These are phyloP conservation scores for Eciton burchellii DNA, from an alignment of 1,140 invertebrate species.

Conservation along the genomic window DNA sequence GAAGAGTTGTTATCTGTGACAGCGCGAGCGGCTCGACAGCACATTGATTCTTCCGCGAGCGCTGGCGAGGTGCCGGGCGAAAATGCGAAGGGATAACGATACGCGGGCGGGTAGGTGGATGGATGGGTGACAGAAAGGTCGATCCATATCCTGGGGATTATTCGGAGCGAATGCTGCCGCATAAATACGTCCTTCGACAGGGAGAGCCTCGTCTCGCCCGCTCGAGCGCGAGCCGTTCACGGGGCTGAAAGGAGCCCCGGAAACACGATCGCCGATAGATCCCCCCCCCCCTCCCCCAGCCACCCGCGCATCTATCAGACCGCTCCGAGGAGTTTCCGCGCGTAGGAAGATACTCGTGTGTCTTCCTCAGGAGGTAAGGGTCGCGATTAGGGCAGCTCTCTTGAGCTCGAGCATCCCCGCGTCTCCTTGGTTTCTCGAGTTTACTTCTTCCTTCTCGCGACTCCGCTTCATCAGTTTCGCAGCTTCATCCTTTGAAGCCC, in stretches of 20 bases:
- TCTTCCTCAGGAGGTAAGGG: no score
- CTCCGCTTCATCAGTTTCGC: no score
- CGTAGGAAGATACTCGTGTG: no score
- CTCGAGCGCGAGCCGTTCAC: constrained; percentile 22
- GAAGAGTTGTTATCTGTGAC: constrained; percentile 47
- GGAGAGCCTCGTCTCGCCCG: constrained; percentile 26
- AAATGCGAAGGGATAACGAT: constrained; percentile 45
- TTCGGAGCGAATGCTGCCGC: constrained; percentile 35
- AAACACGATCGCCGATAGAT: background rate
- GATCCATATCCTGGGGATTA: constrained; percentile 50
- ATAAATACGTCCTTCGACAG: constrained; percentile 16
- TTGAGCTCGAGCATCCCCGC: no score
- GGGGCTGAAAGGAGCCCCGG: constrained; percentile 25
- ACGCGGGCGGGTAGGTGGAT: background rate
- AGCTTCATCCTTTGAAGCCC: no score
- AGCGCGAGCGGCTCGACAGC: constrained; percentile 23
- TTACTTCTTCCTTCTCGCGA: no score
- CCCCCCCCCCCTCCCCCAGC: background rate
- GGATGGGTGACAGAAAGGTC: background rate
- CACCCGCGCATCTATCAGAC: background rate
- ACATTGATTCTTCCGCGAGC: constrained; percentile 32
- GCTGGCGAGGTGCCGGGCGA: background rate
- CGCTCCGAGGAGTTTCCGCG: background rate
- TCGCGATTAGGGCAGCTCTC: no score
- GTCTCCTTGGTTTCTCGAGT: no score